Base-by-base conservation (phyloP, 2,888 invertebrate genomes). In the Pseudococcus jackbeardsleyi region DNA sequence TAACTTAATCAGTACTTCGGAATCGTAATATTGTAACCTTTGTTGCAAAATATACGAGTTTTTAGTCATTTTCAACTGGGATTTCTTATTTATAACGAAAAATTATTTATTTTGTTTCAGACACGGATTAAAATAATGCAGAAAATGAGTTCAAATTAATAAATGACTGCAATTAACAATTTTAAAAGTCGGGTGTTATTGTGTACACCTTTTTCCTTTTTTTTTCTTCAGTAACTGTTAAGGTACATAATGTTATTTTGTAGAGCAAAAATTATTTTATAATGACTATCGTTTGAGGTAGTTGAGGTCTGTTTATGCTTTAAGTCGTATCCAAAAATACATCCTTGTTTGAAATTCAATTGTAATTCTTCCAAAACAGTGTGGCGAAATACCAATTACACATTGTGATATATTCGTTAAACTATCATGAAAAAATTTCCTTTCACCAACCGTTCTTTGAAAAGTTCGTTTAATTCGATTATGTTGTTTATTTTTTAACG, bases 81-180 rank as follows among this genome's bases (percentile, higher is more conserved):
- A 82, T 82, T 82, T 82, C 7, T 82, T 82, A 42, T 82, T 82
- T 26, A 3, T 82, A 82, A 82, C 46, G 17, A 7, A 19, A 42
- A 82, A 82, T 82, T 82, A 42, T 82, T 82, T 82, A 82, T 82
- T 82, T 46, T 82, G 79, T 82, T 82, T 82, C 79, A 82, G 79
- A 82, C 79, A 46, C 46, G 6, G 46, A 19, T 42, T 17, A 19
- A 46, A 42, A 72, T 33, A 82, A 82, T 19, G 46, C 79, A 82
- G 79, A 82, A 82, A 46, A 46, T 26, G 77, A 77, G 33, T 82
- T 82, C 79, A 46, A 46, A 82, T 82, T 42, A 42, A 82, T 82
- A 46, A 46, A 42, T 82, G 79, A 82, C 79, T 82, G 79, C 79
- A 46, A 82, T 82, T 82, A 82, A 82, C 79, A 46, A 82, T 19